phyloP scores from a whole-genome alignment of 2,113 vertebrate genomes.

The Aegypius monachus region DNA sequence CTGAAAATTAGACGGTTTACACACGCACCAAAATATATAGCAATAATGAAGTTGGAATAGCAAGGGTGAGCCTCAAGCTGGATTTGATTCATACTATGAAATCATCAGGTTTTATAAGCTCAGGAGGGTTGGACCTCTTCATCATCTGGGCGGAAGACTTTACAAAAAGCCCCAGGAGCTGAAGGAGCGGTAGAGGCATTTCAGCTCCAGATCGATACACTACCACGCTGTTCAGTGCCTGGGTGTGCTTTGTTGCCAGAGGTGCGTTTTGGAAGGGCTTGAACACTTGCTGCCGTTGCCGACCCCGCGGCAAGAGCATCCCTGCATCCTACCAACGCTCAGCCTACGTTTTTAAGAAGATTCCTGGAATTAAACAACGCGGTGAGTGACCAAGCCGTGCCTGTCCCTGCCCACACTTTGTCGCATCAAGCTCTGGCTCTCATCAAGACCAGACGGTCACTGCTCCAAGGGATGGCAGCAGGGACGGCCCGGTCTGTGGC shows the following conservation, averaged over 20 bases:
- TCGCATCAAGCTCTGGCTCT: background rate
- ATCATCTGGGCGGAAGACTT: background rate
- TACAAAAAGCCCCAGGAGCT: background rate
- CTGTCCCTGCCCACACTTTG: background rate
- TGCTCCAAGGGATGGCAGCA: background rate
- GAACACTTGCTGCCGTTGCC: background rate
- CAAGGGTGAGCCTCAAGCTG: background rate
- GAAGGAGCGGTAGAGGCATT: background rate
- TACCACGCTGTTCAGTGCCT: background rate
- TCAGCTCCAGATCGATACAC: background rate
- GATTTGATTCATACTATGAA: background rate
- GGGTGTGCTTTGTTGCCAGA: background rate
- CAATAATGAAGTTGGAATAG: background rate
- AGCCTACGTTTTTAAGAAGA: background rate
- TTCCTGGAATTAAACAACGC: background rate
- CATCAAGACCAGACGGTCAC: background rate
- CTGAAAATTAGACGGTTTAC: background rate
- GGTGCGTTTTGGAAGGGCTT: background rate
- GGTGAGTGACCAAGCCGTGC: background rate
- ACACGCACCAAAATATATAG: background rate
- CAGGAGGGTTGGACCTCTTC: background rate
- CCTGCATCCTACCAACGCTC: background rate
- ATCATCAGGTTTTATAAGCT: background rate
- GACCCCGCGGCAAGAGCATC: background rate
- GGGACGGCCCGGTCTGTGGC: rapidly evolving